A percentile compares a stretch with the other conserved stretches of the same genome.
Evolutionary conservation across 1,140 invertebrate species (phyloP).

Genomic region (Drosophila dunni): DNA sequence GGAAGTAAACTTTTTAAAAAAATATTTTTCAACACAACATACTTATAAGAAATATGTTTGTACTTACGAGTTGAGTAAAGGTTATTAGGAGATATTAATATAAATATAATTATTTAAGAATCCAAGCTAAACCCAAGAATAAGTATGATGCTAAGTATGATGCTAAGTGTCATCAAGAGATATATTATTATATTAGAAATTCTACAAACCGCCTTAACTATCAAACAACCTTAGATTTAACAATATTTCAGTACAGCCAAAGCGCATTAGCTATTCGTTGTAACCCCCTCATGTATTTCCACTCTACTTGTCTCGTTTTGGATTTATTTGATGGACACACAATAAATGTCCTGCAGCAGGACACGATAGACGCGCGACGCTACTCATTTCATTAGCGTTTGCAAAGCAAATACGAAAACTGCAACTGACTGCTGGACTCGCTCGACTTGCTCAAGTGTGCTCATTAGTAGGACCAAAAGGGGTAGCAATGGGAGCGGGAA

Average conservation of each 20-base stretch:
- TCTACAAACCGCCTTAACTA: no score
- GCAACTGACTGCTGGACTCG: slow-evolving; percentile 54
- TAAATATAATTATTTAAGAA: no score
- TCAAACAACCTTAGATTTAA: no score
- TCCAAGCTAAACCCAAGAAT: no score
- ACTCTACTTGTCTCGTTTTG: slow-evolving; percentile 16
- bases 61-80: no score
- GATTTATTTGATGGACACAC: slow-evolving; percentile 77
- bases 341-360: slow-evolving; percentile 72
- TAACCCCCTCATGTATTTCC: not conserved
- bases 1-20: no score
- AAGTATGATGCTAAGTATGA: no score
- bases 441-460: slow-evolving; percentile 73
- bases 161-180: no score
- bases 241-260: not conserved
- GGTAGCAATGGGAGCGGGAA: not conserved
- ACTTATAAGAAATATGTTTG: no score
- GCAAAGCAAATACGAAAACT: slow-evolving; percentile 56
- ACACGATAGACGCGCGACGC: slow-evolving; percentile 25
- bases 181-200: no score
- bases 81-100: no score
- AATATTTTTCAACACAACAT: no score
- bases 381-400: slow-evolving; percentile 71
- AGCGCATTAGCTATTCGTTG: slow-evolving; percentile 22
- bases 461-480: slow-evolving; percentile 61